Conservation (phyloP, 2,888 invertebrate genomes). For the Zelleria hepariella region DNA sequence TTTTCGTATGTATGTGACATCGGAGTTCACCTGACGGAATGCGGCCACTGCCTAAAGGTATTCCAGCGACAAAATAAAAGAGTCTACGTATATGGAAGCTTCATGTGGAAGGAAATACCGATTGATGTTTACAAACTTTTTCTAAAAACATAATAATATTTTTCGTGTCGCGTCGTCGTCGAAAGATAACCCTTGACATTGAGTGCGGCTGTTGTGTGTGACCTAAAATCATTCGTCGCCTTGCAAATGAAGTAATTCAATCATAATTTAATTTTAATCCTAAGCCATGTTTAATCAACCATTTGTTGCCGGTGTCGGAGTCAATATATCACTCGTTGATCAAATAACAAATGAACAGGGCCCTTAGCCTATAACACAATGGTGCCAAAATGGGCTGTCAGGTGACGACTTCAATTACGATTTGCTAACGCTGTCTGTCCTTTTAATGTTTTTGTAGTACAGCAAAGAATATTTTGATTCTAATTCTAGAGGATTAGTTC, state of each 20-base stretch:
- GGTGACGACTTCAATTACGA: too few species aligned
- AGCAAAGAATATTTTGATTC: too few species aligned
- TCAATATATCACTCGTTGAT: constrained; percentile 18
- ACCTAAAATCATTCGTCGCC: too few species aligned
- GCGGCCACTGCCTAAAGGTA: constrained; percentile 9
- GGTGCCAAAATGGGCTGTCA: too few species aligned
- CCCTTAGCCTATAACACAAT: too few species aligned
- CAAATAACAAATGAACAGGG: constrained; percentile 37
- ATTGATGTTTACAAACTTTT: background rate
- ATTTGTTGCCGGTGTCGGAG: background rate
- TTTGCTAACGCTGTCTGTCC: too few species aligned
- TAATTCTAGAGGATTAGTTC: too few species aligned
- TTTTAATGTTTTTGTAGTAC: too few species aligned
- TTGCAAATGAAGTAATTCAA: background rate
- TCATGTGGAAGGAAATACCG: background rate
- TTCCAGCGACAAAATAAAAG: background rate
- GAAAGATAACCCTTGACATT: constrained; percentile 11
- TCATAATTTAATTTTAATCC: constrained; percentile 4
- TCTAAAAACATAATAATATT: constrained; percentile 1
- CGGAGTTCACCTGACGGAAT: constrained; percentile 29
- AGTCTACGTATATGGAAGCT: too few species aligned
- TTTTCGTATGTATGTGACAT: too few species aligned
- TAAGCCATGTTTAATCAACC: background rate
- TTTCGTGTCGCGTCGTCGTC: background rate
- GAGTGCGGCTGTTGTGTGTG: background rate